Conservation (phyloP, 1,140 invertebrate species). For the Drosophila dunni region DNA sequence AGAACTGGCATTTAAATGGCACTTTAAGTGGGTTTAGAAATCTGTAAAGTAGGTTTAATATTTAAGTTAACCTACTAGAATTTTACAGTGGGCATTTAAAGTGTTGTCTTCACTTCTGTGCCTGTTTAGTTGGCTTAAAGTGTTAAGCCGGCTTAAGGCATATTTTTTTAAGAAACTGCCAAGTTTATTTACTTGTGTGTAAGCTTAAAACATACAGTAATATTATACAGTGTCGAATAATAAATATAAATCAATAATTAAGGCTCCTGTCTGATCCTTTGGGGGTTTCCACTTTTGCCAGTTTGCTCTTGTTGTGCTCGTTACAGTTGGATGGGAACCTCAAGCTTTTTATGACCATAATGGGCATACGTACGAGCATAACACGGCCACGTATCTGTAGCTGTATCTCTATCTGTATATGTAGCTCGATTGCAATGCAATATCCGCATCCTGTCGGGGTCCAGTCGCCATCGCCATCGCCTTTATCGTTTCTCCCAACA, state of each 20-base stretch:
- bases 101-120: too few relatives aligned
- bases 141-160: too few relatives aligned
- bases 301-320: slow-evolving; percentile 2
- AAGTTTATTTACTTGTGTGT: neutral
- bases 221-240: neutral
- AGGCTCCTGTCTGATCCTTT: slow-evolving; percentile 17
- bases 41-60: neutral
- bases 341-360: slow-evolving; percentile 49
- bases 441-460: slow-evolving; percentile 9
- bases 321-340: slow-evolving; percentile 35
- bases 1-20: neutral
- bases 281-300: neutral
- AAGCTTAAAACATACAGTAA: neutral
- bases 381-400: slow-evolving; percentile 10
- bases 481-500: slow-evolving; percentile 60
- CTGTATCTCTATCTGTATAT: slow-evolving; percentile 29
- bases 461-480: neutral
- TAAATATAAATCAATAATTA: slow-evolving; percentile 39
- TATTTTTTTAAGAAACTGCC: too few relatives aligned
- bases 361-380: slow-evolving; percentile 34
- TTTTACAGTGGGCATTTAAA: too few relatives aligned
- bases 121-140: too few relatives aligned
- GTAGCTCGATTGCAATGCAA: slow-evolving; percentile 11
- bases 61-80: neutral
- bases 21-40: neutral